Conservation (phyloP, 2,888 invertebrate genomes). For the Calameuta idolon region DNA sequence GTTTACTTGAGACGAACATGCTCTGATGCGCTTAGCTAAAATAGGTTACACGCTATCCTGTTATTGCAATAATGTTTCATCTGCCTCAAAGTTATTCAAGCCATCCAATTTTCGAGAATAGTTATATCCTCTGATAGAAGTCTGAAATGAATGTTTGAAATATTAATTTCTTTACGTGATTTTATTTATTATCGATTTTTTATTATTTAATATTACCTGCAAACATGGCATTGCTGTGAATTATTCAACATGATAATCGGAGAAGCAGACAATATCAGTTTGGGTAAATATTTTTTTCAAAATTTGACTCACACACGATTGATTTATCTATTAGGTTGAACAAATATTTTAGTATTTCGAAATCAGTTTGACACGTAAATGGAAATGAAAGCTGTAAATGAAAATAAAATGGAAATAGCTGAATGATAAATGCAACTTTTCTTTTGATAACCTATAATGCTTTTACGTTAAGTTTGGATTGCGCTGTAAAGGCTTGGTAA, state of each 20-base stretch:
- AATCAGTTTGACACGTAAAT: background rate
- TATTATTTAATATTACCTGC: background rate
- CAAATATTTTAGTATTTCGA: background rate
- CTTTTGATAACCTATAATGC: background rate
- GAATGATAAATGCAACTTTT: background rate
- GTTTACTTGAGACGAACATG: constrained; percentile 60
- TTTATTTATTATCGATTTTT: background rate
- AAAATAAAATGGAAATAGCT: background rate
- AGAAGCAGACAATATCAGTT: background rate
- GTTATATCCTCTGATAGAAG: background rate
- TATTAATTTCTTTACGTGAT: background rate
- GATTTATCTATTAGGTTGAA: background rate
- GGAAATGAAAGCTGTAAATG: background rate
- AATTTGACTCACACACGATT: background rate
- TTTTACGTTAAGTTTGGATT: background rate
- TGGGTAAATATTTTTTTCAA: background rate
- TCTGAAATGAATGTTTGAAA: background rate
- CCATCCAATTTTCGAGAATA: background rate
- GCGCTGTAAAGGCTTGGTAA: background rate
- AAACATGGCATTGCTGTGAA: background rate
- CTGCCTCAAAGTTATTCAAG: background rate
- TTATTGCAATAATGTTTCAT: constrained; percentile 1
- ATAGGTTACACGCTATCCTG: constrained; percentile 53
- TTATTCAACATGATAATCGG: background rate
- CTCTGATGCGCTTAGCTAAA: constrained; percentile 60